A percentile compares a stretch with the other conserved stretches of the same genome.
Evolutionary conservation across 2,888 invertebrate genomes (phyloP).

Genomic region (Saturnia pavonia): DNA sequence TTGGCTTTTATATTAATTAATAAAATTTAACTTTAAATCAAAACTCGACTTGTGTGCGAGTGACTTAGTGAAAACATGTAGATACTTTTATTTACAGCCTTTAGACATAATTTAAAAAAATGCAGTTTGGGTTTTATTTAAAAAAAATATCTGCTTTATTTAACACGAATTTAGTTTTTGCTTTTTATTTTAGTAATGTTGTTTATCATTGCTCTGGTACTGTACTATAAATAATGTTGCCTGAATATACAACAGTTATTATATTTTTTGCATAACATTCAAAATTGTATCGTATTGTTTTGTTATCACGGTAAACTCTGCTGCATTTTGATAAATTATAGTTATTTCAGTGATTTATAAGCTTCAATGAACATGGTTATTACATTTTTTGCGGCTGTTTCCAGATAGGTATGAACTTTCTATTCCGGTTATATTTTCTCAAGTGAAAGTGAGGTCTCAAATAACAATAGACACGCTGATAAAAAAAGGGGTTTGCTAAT

Average conservation of each 20-base stretch:
- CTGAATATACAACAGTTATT: not conserved
- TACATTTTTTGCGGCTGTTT: not conserved
- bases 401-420: constrained; percentile 1
- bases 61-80: not conserved
- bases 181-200: constrained; percentile 4
- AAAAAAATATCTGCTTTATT: constrained; percentile 13
- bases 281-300: not conserved
- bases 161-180: constrained; percentile 15
- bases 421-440: constrained; percentile 11
- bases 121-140: constrained; percentile 12
- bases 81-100: constrained; percentile 45
- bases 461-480: not conserved
- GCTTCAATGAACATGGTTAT: constrained; percentile 13
- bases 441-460: constrained; percentile 2
- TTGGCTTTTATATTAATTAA: constrained; percentile 39
- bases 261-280: not conserved
- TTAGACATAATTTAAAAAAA: constrained; percentile 43
- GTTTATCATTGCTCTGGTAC: not conserved
- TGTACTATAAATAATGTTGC: constrained; percentile 2
- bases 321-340: not conserved
- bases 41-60: constrained; percentile 31
- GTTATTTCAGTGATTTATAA: not conserved
- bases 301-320: not conserved
- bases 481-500: constrained; percentile 9
- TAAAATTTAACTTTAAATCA: constrained; percentile 54